Conservation (phyloP, 2,113 vertebrate species). For the Nesogale talazaci region DNA sequence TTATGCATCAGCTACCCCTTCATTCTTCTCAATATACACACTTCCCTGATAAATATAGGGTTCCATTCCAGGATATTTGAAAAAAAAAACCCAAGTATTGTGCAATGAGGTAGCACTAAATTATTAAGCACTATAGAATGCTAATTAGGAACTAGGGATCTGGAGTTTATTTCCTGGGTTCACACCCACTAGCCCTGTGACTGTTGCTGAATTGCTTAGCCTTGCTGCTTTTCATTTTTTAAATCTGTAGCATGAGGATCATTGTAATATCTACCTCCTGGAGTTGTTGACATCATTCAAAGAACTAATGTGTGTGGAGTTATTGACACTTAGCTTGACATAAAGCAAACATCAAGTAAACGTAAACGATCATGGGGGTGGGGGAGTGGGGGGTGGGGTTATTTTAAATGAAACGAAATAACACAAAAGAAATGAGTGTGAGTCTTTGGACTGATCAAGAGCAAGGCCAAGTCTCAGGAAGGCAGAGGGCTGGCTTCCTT, state of each 20-base stretch:
- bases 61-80: slow-evolving; percentile 38
- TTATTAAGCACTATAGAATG: not conserved
- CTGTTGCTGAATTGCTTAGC: not conserved
- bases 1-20: not conserved
- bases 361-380: not conserved
- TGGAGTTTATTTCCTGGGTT: not conserved
- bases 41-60: not conserved
- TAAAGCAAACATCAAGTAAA: not conserved
- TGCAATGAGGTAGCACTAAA: slow-evolving; percentile 6
- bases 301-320: not conserved
- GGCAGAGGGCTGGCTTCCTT: not conserved
- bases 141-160: not conserved
- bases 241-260: not conserved
- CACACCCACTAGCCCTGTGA: not conserved
- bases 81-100: not conserved
- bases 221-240: not conserved
- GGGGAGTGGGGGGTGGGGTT: not conserved
- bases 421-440: not conserved
- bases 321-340: not conserved
- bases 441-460: not conserved
- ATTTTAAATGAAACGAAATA: slow-evolving; percentile 50
- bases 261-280: not conserved
- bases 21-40: not conserved
- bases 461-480: slow-evolving; percentile 13
- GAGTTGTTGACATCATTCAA: not conserved